A percentile compares a stretch with the other conserved stretches of the same genome.
Conservation (phyloP, 2,113 vertebrate species). For the Dicrurus megarhynchus region DNA sequence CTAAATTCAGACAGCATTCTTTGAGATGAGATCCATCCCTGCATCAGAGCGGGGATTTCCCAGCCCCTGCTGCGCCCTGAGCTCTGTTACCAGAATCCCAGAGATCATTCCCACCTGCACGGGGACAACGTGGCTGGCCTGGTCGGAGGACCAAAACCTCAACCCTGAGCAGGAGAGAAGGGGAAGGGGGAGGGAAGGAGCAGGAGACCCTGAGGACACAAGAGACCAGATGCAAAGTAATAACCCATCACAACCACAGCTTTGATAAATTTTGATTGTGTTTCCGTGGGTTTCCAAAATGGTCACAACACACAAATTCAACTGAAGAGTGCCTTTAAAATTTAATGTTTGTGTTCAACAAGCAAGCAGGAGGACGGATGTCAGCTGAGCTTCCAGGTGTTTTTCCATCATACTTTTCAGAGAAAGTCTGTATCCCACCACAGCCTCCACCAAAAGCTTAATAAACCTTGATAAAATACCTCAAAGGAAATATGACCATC, state of each 20-base stretch:
- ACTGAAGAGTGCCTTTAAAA: not conserved
- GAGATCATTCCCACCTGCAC: conserved; percentile 2
- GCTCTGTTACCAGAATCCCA: not conserved
- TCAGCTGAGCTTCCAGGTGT: not conserved
- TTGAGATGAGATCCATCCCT: not conserved
- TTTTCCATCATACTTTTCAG: not conserved
- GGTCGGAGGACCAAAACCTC: conserved; percentile 1
- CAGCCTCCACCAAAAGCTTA: not conserved
- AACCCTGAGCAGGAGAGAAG: not conserved
- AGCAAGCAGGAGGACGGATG: not conserved
- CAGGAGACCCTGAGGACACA: not conserved
- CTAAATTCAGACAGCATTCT: not conserved
- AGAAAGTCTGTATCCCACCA: not conserved
- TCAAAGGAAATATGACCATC: not conserved
- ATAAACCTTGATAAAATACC: not conserved
- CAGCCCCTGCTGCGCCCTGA: not conserved
- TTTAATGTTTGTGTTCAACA: not conserved
- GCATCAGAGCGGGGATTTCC: not conserved
- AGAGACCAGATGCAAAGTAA: not conserved
- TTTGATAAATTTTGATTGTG: not conserved
- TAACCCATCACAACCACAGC: not conserved
- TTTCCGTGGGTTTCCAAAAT: not conserved
- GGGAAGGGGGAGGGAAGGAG: not conserved
- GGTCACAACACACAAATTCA: not conserved
- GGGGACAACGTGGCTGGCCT: not conserved